These are phyloP conservation scores for Synaphobranchus kaupii DNA, from an alignment of 2,797 vertebrate genomes.

Conservation along the genomic window DNA sequence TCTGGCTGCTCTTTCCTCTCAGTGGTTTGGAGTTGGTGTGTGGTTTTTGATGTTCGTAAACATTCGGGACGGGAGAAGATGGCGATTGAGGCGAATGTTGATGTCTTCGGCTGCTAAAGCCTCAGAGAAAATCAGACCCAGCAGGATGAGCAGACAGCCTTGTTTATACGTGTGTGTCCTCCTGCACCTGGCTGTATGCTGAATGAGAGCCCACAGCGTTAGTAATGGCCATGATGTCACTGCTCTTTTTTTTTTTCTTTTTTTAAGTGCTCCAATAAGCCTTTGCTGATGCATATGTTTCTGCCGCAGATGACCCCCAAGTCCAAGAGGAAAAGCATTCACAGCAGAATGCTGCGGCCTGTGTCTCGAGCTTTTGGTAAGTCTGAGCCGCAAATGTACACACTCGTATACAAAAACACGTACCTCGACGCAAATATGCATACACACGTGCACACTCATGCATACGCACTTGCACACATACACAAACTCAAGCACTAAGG, in stretches of 20 bases:
- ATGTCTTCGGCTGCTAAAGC: background rate
- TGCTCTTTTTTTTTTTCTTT: background rate
- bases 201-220: background rate
- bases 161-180: background rate
- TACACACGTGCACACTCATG: background rate
- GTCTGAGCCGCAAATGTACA: slow-evolving; percentile 33
- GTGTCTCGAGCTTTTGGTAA: slow-evolving; percentile 96
- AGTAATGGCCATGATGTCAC: slow-evolving; percentile 3
- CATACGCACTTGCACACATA: background rate
- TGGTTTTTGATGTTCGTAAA: no score
- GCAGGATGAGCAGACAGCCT: background rate
- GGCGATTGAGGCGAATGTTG: background rate
- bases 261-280: background rate
- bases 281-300: slow-evolving; percentile 22
- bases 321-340: slow-evolving; percentile 97
- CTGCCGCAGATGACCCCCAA: slow-evolving; percentile 91
- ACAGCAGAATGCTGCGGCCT: slow-evolving; percentile 95
- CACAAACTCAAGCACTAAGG: background rate
- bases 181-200: slow-evolving; percentile 1
- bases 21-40: background rate
- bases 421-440: background rate
- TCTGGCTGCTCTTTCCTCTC: background rate
- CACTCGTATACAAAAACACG: background rate
- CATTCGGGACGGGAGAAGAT: background rate
- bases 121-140: background rate